Evolutionary conservation across 2,797 vertebrate species (phyloP).

Genomic region (Lacerta bilineata): DNA sequence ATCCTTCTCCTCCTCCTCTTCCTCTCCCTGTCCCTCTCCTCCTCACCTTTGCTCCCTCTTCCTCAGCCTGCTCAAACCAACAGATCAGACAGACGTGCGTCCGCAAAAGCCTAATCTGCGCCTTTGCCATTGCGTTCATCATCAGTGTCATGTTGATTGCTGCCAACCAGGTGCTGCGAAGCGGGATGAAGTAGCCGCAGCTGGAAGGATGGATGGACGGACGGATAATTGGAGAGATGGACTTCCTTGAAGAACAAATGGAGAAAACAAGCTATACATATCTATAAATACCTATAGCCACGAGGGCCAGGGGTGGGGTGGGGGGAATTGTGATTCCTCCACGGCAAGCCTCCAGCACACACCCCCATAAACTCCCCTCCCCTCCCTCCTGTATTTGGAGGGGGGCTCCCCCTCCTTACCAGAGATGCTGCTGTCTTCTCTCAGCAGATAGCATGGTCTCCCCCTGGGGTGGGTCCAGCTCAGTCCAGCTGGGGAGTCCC

Average conservation of each 20-base stretch:
- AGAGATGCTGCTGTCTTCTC: conserved; percentile 3
- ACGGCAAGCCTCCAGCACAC: neutral
- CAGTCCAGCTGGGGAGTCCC: neutral
- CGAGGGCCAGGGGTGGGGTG: neutral
- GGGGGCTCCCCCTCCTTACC: neutral
- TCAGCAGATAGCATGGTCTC: neutral
- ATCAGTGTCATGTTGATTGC: conserved; percentile 99
- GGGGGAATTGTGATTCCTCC: neutral
- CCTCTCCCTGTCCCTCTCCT: neutral
- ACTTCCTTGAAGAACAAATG: neutral
- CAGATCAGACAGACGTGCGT: conserved; percentile 98
- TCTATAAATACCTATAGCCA: conserved; percentile 22
- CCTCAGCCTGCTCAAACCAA: conserved; percentile 91
- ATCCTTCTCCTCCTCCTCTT: too few species aligned
- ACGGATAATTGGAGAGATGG: neutral
- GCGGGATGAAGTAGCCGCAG: conserved; percentile 92
- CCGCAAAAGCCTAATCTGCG: conserved; percentile 97
- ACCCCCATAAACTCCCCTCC: neutral
- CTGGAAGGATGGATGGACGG: neutral
- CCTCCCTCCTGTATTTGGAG: neutral
- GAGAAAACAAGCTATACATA: neutral
- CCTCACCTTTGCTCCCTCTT: neutral
- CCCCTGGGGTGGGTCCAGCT: neutral
- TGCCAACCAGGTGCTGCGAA: conserved; percentile 97
- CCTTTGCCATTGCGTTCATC: conserved; percentile 98